Evolutionary conservation across 2,888 invertebrate species (phyloP), one percentile per base, ranked within the genome.

Genomic region (Drosophila barbarae): DNA sequence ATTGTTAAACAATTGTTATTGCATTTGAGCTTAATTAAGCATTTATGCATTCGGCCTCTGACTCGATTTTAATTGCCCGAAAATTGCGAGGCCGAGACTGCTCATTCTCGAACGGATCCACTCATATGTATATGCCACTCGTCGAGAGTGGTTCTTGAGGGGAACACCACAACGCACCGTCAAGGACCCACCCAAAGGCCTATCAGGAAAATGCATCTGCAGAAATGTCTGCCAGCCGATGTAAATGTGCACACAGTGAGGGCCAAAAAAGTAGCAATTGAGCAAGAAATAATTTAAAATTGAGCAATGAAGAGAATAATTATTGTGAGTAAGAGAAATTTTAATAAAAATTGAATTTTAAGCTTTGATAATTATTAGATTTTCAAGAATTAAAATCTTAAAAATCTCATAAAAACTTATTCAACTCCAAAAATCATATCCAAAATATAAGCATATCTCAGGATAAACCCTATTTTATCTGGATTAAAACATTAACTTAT

Each of bases 151-250:
- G 36, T 59, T 26, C 59, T 58, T 58, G 30, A 38, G 44, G 35
- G 35, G 26, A 30, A 10, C 5, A 18, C 41, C 41, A n/a, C 28
- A n/a, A 6, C 2, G 28, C 30, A 9, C 28, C 18, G 3, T 15
- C 39, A 21, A 6, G 12, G 21, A 30, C 6, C 15, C 36, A 9
- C 13, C 32, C 23, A 9, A n/a, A n/a, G 58, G 59, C 44, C 30
- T 59, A 59, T 59, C 59, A n/a, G 36, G 36, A 32, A 59, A 59
- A 59, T 59, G 59, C 59, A 59, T 59, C 59, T 44, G 44, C 38
- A 32, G 53, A 12, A 56, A 23, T 59, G 58, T 58, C 58, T 36
- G 58, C 7, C 41, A 42, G 42, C 9, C 21, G 21, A 21, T 28
- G 41, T 2, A 7, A 23, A 18, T 39, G 23, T 21, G 57, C 21